Percentiles rank a stretch among this genome's conserved stretches.
phyloP scores from a whole-genome alignment of 2,888 invertebrate species.

The Oscheius sp. region DNA sequence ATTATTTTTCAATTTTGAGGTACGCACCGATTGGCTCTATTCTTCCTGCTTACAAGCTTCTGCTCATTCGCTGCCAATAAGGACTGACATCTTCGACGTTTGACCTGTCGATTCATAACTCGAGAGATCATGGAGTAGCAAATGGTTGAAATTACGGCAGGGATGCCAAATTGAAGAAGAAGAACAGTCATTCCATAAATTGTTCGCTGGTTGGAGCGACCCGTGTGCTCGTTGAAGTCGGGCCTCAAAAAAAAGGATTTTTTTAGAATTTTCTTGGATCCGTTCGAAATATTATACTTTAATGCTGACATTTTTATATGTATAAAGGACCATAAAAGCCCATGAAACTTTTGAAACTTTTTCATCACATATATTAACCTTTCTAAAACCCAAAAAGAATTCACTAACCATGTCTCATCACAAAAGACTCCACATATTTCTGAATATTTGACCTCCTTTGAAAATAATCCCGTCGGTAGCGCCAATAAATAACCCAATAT shows the following conservation, averaged over 20 bases:
- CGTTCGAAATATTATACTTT: neutral
- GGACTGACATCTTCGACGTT: constrained; percentile 46
- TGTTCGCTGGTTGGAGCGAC: constrained; percentile 41
- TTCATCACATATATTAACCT: no score
- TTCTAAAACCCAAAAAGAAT: neutral
- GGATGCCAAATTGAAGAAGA: constrained; percentile 68
- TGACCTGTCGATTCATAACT: constrained; percentile 41
- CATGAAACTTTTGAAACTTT: no score
- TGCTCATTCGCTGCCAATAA: constrained; percentile 48
- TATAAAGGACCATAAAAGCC: no score
- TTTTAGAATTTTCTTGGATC: no score
- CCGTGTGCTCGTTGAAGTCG: constrained; percentile 48
- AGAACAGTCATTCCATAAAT: constrained; percentile 60
- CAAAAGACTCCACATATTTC: constrained; percentile 67
- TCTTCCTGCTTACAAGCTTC: constrained; percentile 48
- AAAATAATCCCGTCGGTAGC: constrained; percentile 65
- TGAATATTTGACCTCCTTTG: constrained; percentile 50
- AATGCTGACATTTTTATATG: no score
- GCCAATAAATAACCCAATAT: constrained; percentile 62
- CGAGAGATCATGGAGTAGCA: constrained; percentile 54
- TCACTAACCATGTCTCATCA: constrained; percentile 65
- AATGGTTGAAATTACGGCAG: constrained; percentile 63
- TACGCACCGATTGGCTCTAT: constrained; percentile 50
- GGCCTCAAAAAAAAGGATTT: constrained; percentile 56
- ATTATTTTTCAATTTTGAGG: neutral